phyloP scores from a whole-genome alignment of 2,113 vertebrate species.

The Reinhardtius hippoglossoides region DNA sequence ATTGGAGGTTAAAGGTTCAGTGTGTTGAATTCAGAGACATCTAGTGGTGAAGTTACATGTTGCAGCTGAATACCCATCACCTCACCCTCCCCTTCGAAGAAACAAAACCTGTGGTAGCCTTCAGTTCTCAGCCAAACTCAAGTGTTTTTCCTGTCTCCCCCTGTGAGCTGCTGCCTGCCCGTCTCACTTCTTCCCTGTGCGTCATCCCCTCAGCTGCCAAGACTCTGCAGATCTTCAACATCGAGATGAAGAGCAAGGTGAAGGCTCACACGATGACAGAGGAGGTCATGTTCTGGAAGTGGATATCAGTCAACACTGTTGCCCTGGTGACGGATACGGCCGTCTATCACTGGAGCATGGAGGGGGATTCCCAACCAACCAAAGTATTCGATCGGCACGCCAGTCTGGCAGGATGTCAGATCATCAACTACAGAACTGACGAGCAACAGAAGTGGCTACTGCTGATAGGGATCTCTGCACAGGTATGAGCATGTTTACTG shows the following conservation, averaged over 20 bases:
- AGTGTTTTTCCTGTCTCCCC: no score
- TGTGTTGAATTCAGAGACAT: no score
- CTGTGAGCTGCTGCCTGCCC: no score
- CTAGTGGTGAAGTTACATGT: no score
- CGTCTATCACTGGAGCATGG: constrained; percentile 95
- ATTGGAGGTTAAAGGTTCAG: background rate
- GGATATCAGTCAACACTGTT: constrained; percentile 92
- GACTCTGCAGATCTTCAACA: constrained; percentile 95
- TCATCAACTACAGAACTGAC: constrained; percentile 94
- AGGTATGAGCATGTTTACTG: constrained; percentile 79
- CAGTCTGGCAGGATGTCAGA: constrained; percentile 91
- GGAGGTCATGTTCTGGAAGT: constrained; percentile 96
- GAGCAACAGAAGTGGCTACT: constrained; percentile 93
- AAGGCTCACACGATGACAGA: constrained; percentile 94
- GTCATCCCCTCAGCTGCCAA: constrained; percentile 85
- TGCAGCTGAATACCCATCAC: no score
- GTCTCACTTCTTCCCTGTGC: background rate
- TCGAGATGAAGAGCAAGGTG: constrained; percentile 96
- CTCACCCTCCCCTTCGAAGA: no score
- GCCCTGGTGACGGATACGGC: constrained; percentile 91
- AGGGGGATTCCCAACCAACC: constrained; percentile 90
- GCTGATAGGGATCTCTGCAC: constrained; percentile 92
- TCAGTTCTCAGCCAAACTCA: no score
- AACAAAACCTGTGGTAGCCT: no score
- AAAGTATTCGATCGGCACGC: constrained; percentile 93